A percentile compares a stretch with the other conserved stretches of the same genome.
These are phyloP conservation scores for Dendrolimus pini DNA, from an alignment of 2,888 invertebrate species.

Conservation along the genomic window DNA sequence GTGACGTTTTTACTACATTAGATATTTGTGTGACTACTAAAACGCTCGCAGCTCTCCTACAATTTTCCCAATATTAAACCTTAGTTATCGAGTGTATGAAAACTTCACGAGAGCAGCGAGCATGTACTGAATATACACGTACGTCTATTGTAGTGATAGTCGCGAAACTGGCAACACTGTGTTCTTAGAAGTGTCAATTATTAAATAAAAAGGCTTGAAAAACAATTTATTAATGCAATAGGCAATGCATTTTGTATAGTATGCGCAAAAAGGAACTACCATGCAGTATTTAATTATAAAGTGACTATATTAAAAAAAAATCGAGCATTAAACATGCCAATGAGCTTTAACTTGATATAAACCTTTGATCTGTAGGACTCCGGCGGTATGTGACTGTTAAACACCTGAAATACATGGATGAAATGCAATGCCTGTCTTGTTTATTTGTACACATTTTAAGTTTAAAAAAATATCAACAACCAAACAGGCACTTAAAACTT, in stretches of 20 bases:
- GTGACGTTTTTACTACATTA: too few species aligned
- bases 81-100: too few species aligned
- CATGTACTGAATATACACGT: neutral
- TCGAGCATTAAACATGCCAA: conserved; percentile 69
- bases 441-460: conserved; percentile 26
- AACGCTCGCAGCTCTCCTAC: too few species aligned
- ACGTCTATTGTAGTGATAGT: neutral
- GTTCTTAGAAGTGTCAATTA: neutral
- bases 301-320: conserved; percentile 32
- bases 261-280: conserved; percentile 37
- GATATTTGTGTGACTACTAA: too few species aligned
- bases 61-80: too few species aligned
- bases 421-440: conserved; percentile 60
- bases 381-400: conserved; percentile 96
- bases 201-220: conserved; percentile 11
- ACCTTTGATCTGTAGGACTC: conserved; percentile 95
- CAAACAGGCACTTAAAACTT: neutral
- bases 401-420: conserved; percentile 86
- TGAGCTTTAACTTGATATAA: conserved; percentile 78
- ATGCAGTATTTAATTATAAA: conserved; percentile 47
- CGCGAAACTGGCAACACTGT: too few species aligned
- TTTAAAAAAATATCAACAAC: conserved; percentile 1
- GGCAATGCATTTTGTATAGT: conserved; percentile 29
- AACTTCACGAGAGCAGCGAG: too few species aligned
- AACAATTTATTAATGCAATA: conserved; percentile 22